Evolutionary conservation across 2,113 vertebrate genomes (phyloP), one percentile per base, ranked within the genome.

Genomic region (Plotosus lineatus): DNA sequence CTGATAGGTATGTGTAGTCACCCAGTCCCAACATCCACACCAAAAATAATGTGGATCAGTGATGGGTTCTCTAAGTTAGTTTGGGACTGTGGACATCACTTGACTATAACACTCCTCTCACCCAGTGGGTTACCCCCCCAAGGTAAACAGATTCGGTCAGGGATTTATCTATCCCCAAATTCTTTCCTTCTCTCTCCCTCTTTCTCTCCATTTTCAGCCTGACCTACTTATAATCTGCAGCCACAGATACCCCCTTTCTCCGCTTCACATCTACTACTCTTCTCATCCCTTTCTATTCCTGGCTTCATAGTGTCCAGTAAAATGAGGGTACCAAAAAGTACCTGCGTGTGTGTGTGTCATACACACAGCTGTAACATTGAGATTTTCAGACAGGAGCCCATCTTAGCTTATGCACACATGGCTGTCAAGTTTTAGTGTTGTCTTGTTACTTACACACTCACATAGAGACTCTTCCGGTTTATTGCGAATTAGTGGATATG

Each of bases 211-310:
- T 65, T 53, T 63, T 82, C 60, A 63, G 33, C 26, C 80, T 85
- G 84, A 85, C 84, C 80, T 85, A 85, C 80, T 82, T 82, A 82
- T 17, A 75, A 79, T 79, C 76, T 80, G 38, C 77, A 72, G 77
- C 84, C 76, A 33, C 58, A 38, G n/a, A 58, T 65, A 48, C 44
- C 61, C 72, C 55, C 68, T 19, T 55, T 65, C 36, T 31, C 68
- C 74, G 50, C 50, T 46, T 53, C 58, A 36, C 38, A 58, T 60
- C 79, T 77, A 36, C 17, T 38, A 10, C 50, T 36, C 28, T 28
- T 69, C 55, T 73, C 23, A 50, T 68, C 23, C 17, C 7, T 65
- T 23, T 28, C 31, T 2, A 15, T 77, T 8, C 6, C 3, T 38
- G 68, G 68, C 74, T 63, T 83, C 77, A 31, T 68, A 78, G 40